Percentiles rank a stretch among this genome's conserved stretches.
phyloP scores from a whole-genome alignment of 2,888 invertebrate species.

The Spisula subtruncata region DNA sequence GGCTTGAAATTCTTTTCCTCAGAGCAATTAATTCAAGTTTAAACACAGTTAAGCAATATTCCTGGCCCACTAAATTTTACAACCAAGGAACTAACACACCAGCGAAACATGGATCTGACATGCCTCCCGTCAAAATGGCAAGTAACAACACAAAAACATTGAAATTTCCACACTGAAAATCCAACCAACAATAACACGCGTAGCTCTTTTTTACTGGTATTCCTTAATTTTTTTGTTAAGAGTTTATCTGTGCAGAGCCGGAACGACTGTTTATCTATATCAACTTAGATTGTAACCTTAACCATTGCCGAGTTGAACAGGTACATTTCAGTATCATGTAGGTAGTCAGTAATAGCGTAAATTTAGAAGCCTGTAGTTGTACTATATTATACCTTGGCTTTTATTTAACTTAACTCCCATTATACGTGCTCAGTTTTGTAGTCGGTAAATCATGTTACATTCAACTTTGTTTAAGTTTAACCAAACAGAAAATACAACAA shows the following conservation, averaged over 20 bases:
- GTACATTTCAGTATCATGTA: slow-evolving; percentile 13
- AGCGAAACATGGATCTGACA: neutral
- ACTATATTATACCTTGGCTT: neutral
- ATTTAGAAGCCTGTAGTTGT: neutral
- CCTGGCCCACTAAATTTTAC: too few species aligned
- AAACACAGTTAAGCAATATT: too few species aligned
- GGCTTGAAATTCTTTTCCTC: neutral
- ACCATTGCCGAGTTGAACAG: slow-evolving; percentile 32
- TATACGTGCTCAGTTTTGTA: neutral
- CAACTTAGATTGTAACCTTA: slow-evolving; percentile 43
- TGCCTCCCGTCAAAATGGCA: neutral
- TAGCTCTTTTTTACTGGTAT: slow-evolving; percentile 3
- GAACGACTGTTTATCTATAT: slow-evolving; percentile 37
- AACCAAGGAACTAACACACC: too few species aligned
- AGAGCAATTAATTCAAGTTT: too few species aligned
- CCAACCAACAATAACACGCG: neutral
- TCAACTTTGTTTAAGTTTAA: slow-evolving; percentile 20
- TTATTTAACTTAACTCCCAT: neutral
- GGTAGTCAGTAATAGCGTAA: neutral
- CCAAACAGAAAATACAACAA: slow-evolving; percentile 24
- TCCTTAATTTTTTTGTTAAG: slow-evolving; percentile 4
- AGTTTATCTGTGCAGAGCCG: slow-evolving; percentile 6
- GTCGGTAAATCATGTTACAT: neutral
- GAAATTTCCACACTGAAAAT: slow-evolving; percentile 6
- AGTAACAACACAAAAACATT: neutral